These are phyloP conservation scores for Mylabris sibirica DNA, from an alignment of 2,888 invertebrate genomes.

Conservation along the genomic window DNA sequence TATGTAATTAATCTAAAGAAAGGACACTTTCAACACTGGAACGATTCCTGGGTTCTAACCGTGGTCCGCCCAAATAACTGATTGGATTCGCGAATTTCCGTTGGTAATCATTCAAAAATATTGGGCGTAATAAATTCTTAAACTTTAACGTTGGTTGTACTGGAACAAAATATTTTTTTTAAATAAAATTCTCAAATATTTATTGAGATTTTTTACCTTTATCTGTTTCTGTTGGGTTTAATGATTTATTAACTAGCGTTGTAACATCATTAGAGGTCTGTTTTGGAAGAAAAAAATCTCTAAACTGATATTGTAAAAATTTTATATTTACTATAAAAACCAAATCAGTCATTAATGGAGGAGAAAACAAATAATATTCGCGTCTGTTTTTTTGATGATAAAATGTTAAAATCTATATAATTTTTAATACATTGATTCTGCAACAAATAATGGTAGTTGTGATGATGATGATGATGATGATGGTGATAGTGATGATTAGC, in stretches of 20 bases:
- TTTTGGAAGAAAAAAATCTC: conserved; percentile 24
- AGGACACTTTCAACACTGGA: conserved; percentile 73
- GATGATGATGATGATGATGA: conserved; percentile 23
- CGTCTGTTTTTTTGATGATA: not conserved
- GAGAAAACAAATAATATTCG: not conserved
- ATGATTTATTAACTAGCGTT: not conserved
- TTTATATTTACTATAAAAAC: conserved; percentile 28
- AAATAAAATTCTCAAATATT: not conserved
- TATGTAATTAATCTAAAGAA: conserved; percentile 67
- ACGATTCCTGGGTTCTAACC: conserved; percentile 61
- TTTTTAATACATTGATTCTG: too few species aligned
- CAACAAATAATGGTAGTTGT: conserved; percentile 14
- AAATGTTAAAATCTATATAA: not conserved
- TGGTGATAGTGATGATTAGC: conserved; percentile 27
- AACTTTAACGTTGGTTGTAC: conserved; percentile 36
- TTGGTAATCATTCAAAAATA: conserved; percentile 65
- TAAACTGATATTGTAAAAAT: conserved; percentile 21
- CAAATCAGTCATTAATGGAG: conserved; percentile 26
- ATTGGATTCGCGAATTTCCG: conserved; percentile 72
- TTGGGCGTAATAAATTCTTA: conserved; percentile 56
- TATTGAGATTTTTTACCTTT: not conserved
- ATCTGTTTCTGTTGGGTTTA: not conserved
- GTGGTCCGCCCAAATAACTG: conserved; percentile 74
- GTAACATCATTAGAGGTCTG: conserved; percentile 17
- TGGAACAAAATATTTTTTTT: conserved; percentile 38